Conservation (phyloP, 2,797 vertebrate species). For the Anableps anableps region DNA sequence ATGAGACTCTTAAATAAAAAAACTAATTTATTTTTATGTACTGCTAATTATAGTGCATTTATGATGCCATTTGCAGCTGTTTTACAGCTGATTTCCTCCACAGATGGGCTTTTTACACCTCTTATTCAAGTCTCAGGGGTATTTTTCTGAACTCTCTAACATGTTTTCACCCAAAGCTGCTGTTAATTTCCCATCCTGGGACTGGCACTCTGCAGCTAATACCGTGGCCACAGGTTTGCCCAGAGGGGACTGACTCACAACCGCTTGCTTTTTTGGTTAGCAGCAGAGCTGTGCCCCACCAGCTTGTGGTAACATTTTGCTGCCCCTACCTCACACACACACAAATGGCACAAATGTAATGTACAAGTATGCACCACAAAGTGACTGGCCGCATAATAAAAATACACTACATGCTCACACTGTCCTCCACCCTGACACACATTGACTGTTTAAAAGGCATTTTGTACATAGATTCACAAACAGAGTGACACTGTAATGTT, state of each 20-base stretch:
- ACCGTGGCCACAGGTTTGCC: constrained; percentile 67
- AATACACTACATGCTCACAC: constrained; percentile 62
- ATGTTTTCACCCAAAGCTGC: constrained; percentile 73
- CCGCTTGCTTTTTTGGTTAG: constrained; percentile 73
- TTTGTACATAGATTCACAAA: constrained; percentile 61
- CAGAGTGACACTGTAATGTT: constrained; percentile 67
- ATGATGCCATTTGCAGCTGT: constrained; percentile 43
- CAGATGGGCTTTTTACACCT: constrained; percentile 62
- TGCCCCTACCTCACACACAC: constrained; percentile 63
- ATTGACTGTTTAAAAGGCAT: constrained; percentile 60
- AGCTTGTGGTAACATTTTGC: constrained; percentile 70
- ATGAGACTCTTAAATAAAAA: constrained; percentile 22
- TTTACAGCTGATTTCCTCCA: constrained; percentile 61
- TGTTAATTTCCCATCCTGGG: constrained; percentile 74
- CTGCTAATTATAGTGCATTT: constrained; percentile 42
- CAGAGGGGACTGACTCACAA: constrained; percentile 77
- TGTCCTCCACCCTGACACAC: constrained; percentile 59
- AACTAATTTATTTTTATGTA: constrained; percentile 29
- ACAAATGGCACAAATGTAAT: constrained; percentile 30
- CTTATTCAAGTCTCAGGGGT: constrained; percentile 55
- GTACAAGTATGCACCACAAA: constrained; percentile 34
- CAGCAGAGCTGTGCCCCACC: constrained; percentile 66
- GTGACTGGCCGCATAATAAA: constrained; percentile 62
- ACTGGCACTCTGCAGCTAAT: constrained; percentile 54
- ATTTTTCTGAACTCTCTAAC: constrained; percentile 62